Evolutionary conservation across 37 sponge, comb jelly and placozoan genomes (phyloP).

Genomic region (Geodia barretti): DNA sequence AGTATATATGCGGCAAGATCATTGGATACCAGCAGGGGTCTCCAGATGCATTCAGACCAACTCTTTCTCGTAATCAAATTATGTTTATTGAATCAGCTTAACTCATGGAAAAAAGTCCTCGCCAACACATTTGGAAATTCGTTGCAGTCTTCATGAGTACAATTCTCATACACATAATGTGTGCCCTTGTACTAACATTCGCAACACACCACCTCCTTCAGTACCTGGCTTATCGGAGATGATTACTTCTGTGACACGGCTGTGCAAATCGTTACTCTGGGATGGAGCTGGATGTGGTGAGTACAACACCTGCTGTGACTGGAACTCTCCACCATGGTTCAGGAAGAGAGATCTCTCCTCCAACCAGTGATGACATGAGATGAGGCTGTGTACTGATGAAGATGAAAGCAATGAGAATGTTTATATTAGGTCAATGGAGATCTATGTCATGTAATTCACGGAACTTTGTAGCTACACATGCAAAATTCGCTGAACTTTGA

Average conservation of each 20-base stretch:
- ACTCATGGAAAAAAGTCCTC: not conserved
- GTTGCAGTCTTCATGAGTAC: not conserved
- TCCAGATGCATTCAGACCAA: too few species aligned
- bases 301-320: constrained; percentile 19
- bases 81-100: constrained; percentile 29
- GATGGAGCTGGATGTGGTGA: constrained; percentile 10
- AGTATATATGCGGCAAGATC: too few species aligned
- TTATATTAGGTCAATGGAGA: too few species aligned
- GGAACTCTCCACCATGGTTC: constrained; percentile 17
- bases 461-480: too few species aligned
- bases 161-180: not conserved
- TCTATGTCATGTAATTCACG: too few species aligned
- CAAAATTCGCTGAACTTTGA: too few species aligned
- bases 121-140: constrained; percentile 30
- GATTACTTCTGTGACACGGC: constrained; percentile 19
- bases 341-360: constrained; percentile 1
- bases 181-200: constrained; percentile 9
- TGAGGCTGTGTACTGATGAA: constrained; percentile 6
- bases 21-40: too few species aligned
- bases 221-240: not conserved
- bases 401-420: constrained; percentile 2
- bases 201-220: not conserved
- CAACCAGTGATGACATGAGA: not conserved
- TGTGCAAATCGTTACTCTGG: not conserved
- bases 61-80: too few species aligned